Percentiles rank a stretch among this genome's conserved stretches.
Conservation (phyloP, 2,888 invertebrate genomes). For the Tetanocera ferruginea region DNA sequence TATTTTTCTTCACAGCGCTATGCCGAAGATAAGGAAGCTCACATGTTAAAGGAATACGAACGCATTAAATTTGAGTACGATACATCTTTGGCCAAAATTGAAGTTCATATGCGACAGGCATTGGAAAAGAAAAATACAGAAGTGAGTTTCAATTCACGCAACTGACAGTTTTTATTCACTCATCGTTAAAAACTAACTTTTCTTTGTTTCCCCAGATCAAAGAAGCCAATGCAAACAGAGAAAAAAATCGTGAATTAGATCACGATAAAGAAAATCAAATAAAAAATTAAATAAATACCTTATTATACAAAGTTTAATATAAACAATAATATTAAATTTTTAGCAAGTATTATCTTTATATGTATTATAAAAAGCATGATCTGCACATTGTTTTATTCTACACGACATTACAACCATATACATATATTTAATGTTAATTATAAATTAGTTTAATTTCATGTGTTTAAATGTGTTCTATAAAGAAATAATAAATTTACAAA, state of each 20-base stretch:
- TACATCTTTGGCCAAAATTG: conserved; percentile 59
- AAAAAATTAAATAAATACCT: conserved; percentile 43
- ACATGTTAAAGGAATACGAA: conserved; percentile 75
- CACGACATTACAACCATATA: background rate
- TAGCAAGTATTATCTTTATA: background rate
- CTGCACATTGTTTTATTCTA: conserved; percentile 7
- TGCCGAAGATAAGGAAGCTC: conserved; percentile 76
- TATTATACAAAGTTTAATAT: background rate
- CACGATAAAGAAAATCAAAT: conserved; percentile 55
- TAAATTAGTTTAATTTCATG: background rate
- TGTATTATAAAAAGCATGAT: background rate
- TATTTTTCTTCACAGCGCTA: conserved; percentile 71
- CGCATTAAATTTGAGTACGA: conserved; percentile 76
- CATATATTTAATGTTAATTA: background rate
- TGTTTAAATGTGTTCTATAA: conserved; percentile 3
- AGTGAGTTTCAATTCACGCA: conserved; percentile 36
- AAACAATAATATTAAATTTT: background rate
- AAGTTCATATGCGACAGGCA: conserved; percentile 58
- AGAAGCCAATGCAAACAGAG: conserved; percentile 40
- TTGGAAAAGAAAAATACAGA: conserved; percentile 59
- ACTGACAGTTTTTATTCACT: no score
- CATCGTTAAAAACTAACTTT: background rate
- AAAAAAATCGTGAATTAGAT: conserved; percentile 38
- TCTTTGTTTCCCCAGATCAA: conserved; percentile 45
- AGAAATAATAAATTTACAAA: background rate